phyloP scores from a whole-genome alignment of 2,113 vertebrate species.

The Cranoglanis bouderius region DNA sequence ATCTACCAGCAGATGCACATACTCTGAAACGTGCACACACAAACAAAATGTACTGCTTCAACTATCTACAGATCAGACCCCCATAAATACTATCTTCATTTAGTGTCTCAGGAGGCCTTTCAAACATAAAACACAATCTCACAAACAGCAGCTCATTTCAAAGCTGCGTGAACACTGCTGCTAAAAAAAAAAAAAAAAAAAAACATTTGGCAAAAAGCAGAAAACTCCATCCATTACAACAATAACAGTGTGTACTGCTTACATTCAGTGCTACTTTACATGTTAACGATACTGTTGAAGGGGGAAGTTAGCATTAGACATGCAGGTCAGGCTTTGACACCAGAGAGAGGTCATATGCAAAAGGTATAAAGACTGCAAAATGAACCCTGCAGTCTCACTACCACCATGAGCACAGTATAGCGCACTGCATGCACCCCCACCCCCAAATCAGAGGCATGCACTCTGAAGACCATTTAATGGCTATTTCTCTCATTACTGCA shows the following conservation, averaged over 20 bases:
- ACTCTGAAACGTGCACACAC: neutral
- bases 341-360: conserved; percentile 7
- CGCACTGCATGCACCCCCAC: conserved; percentile 24
- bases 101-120: conserved; percentile 38
- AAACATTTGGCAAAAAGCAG: conserved; percentile 48
- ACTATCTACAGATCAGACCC: conserved; percentile 32
- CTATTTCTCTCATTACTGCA: conserved; percentile 29
- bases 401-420: neutral
- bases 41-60: conserved; percentile 19
- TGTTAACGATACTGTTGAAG: conserved; percentile 18
- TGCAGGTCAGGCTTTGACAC: conserved; percentile 23
- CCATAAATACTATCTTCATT: conserved; percentile 34
- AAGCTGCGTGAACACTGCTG: conserved; percentile 7
- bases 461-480: conserved; percentile 22
- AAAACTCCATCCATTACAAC: conserved; percentile 32
- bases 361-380: conserved; percentile 22
- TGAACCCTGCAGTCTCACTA: conserved; percentile 19
- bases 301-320: conserved; percentile 24
- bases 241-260: conserved; percentile 37
- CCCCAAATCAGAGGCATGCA: neutral
- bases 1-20: conserved; percentile 28
- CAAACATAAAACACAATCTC: conserved; percentile 22
- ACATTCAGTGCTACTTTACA: conserved; percentile 29
- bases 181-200: conserved; percentile 25
- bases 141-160: conserved; percentile 19